Percentiles rank a stretch among this genome's conserved stretches.
Evolutionary conservation across 1,140 invertebrate species (phyloP).

Genomic region (Drosophila busckii): DNA sequence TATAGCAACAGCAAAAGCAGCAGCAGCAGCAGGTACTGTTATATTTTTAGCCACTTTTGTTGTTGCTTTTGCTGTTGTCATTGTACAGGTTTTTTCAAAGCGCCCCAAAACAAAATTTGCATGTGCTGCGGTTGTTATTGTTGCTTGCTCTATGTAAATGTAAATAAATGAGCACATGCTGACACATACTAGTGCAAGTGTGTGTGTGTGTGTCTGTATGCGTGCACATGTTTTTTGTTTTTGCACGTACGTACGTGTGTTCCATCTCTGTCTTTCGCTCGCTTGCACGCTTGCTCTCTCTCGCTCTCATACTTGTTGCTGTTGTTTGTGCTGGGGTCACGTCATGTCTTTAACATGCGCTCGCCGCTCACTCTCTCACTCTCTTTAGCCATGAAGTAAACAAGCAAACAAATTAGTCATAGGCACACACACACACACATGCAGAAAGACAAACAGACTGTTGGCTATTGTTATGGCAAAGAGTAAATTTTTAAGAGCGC

Average conservation of each 20-base stretch:
- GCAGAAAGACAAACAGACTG: slow-evolving; percentile 1
- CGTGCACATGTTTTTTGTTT: slow-evolving; percentile 57
- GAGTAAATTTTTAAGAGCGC: too few species aligned
- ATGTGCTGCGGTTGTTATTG: slow-evolving; percentile 35
- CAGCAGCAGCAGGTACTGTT: slow-evolving; percentile 64
- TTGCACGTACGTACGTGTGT: slow-evolving; percentile 72
- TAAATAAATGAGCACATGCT: neutral
- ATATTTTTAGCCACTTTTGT: slow-evolving; percentile 58
- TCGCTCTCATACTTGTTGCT: slow-evolving; percentile 72
- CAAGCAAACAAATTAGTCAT: slow-evolving; percentile 53
- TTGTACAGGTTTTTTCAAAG: too few species aligned
- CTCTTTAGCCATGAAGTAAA: slow-evolving; percentile 21
- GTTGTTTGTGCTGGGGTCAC: slow-evolving; percentile 71
- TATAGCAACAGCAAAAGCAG: slow-evolving; percentile 58
- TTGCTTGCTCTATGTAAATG: slow-evolving; percentile 33
- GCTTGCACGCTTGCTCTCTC: too few species aligned
- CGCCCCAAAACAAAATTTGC: slow-evolving; percentile 61
- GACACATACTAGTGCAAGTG: neutral
- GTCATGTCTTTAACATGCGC: slow-evolving; percentile 36
- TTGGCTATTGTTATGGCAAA: slow-evolving; percentile 29
- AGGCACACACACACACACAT: slow-evolving; percentile 14
- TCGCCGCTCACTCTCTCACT: slow-evolving; percentile 6
- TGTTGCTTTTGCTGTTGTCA: slow-evolving; percentile 8
- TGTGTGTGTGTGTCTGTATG: neutral
- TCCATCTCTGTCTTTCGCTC: too few species aligned